Conservation (phyloP, 1,140 invertebrate species). For the Drosophila sulfurigaster region DNA sequence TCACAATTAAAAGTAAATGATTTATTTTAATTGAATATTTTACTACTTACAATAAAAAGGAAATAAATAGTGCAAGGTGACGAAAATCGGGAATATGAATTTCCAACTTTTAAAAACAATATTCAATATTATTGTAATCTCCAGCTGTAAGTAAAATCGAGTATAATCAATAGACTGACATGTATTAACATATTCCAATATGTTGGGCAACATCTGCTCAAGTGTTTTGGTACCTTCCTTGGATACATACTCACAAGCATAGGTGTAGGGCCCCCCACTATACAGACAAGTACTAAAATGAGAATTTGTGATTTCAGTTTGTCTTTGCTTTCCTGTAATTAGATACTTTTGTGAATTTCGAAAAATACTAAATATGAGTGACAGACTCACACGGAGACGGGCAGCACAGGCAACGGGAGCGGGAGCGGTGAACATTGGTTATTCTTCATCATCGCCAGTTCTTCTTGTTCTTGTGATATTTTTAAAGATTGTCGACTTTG, state of each 20-base stretch:
- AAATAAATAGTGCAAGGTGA: too few species aligned
- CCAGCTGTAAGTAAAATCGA: neutral
- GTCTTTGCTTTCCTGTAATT: conserved; percentile 81
- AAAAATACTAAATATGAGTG: conserved; percentile 84
- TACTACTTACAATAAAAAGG: too few species aligned
- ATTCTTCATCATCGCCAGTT: conserved; percentile 45
- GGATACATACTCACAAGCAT: too few species aligned
- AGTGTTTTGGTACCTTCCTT: conserved; percentile 40
- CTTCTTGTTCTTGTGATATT: conserved; percentile 80
- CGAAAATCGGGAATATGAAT: too few species aligned
- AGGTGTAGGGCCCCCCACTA: conserved; percentile 60
- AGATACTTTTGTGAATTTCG: conserved; percentile 83
- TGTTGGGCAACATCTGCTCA: conserved; percentile 62
- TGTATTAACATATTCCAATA: conserved; percentile 26
- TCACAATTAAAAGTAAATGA: too few species aligned
- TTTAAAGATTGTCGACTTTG: conserved; percentile 73
- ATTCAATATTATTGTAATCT: neutral
- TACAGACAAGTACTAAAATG: conserved; percentile 52
- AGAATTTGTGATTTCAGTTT: conserved; percentile 83
- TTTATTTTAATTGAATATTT: too few species aligned
- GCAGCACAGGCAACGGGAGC: conserved; percentile 12
- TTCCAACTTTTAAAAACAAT: neutral
- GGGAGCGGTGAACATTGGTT: conserved; percentile 52
- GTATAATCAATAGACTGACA: neutral
- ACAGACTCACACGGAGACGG: conserved; percentile 64